A percentile compares a stretch with the other conserved stretches of the same genome.
Conservation (phyloP, 1,140 invertebrate species). For the Pseudobourletiella spinata region DNA sequence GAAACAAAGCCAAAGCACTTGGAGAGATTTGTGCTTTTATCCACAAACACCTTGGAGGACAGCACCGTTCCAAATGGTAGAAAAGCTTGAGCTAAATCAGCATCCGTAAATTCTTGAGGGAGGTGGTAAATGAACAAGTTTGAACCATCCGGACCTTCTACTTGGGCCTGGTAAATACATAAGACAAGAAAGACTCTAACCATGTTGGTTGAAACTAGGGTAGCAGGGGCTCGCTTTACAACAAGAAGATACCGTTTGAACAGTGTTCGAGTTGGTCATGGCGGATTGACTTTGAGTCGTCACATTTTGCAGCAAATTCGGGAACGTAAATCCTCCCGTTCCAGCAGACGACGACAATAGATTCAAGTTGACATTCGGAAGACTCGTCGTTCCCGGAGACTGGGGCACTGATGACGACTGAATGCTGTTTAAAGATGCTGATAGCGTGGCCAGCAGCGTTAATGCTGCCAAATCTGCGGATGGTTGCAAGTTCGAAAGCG, state of each 20-base stretch:
- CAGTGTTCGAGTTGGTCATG: too few relatives aligned
- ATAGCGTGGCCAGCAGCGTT: conserved; percentile 18
- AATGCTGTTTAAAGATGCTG: neutral
- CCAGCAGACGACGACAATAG: neutral
- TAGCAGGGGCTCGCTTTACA: too few relatives aligned
- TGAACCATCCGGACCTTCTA: conserved; percentile 89
- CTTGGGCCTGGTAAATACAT: conserved; percentile 50
- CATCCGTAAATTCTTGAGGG: conserved; percentile 93
- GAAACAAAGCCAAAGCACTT: conserved; percentile 98
- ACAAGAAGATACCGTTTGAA: too few relatives aligned
- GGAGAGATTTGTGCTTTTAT: conserved; percentile 95
- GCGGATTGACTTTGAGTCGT: neutral
- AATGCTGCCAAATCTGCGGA: conserved; percentile 17
- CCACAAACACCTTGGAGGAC: conserved; percentile 98
- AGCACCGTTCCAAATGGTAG: conserved; percentile 92
- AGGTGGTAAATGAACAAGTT: conserved; percentile 99
- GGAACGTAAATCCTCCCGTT: neutral
- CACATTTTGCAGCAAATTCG: neutral
- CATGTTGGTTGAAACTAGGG: too few relatives aligned
- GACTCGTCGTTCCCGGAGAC: neutral
- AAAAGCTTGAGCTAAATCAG: conserved; percentile 87
- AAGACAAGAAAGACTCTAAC: neutral
- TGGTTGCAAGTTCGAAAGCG: conserved; percentile 10
- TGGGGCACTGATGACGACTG: neutral
- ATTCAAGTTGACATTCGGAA: conserved; percentile 5